These are phyloP conservation scores for Dromaius novaehollandiae DNA, from an alignment of 2,113 vertebrate genomes.

Conservation along the genomic window DNA sequence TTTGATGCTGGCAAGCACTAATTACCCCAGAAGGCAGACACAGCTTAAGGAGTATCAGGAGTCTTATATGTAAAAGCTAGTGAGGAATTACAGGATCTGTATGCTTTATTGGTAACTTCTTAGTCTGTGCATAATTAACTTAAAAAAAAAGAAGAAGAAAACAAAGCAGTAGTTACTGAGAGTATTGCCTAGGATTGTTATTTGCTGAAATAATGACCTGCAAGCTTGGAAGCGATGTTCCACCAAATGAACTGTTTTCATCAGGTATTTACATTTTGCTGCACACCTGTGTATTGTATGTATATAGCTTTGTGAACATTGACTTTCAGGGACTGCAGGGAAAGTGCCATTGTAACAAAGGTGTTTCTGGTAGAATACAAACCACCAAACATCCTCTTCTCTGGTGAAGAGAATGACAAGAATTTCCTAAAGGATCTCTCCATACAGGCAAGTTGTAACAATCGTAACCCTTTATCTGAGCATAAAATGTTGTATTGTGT, in stretches of 20 bases:
- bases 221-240: not conserved
- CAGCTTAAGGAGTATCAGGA: not conserved
- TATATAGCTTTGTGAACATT: not conserved
- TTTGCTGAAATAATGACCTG: not conserved
- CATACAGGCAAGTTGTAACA: slow-evolving; percentile 64
- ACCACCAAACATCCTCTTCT: slow-evolving; percentile 14
- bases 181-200: not conserved
- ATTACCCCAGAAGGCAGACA: not conserved
- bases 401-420: slow-evolving; percentile 61
- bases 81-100: not conserved
- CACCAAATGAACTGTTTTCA: not conserved
- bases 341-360: slow-evolving; percentile 90
- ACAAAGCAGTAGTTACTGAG: not conserved
- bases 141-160: not conserved
- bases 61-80: not conserved
- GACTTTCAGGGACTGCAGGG: slow-evolving; percentile 85
- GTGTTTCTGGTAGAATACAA: slow-evolving; percentile 84
- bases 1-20: not conserved
- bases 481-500: not conserved
- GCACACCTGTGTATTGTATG: not conserved
- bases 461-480: not conserved
- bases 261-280: not conserved
- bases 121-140: not conserved
- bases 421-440: slow-evolving; percentile 48
- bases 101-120: not conserved